Base-by-base conservation (phyloP, 2,888 invertebrate genomes). In the Macroteleia sp. region DNA sequence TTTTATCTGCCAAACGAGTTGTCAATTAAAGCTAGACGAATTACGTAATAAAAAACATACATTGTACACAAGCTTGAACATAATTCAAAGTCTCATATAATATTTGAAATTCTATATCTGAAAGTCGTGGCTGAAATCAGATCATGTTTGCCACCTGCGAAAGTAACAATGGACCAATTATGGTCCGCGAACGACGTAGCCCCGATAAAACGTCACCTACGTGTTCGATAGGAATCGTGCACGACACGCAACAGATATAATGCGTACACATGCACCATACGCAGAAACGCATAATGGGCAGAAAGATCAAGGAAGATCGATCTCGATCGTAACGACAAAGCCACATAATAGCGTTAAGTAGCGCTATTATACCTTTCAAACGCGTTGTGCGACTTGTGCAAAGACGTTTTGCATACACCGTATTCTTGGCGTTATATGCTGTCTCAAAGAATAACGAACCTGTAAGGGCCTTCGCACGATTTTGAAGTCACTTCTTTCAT, bases 91-190 rank as follows among this genome's bases (percentile, higher is more conserved):
- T 46, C 69, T 57, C 39, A 69, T 57, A 50, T 69, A 59, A 56
- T 62, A 71, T 62, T 71, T 62, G 62, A 62, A 71, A 71, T 54
- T 56, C 36, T 28, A 54, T 62, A 71, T 71, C 71, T 20, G 46
- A 54, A 46, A 44, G 30, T 28, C 9, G 42, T 2, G 41, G 20
- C 20, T 22, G 41, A 36, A 69, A 75, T 75, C 75, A 67, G 75
- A 75, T 75, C 46, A 75, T 61, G 52, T 32, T 54, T 50, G 50
- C 54, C 79, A 79, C 79, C 79, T 79, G 79, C 75, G 42, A 56
- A 61, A 50, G 73, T 81, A 86, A 88, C 87, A 88, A 88, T 88
- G 83, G 87, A 86, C 87, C 88, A 87, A 88, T 88, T 88, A 88
- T 84, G 79, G 81, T 52, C 36, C 77, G 54, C 70, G 80, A 69